phyloP scores from a whole-genome alignment of 2,888 invertebrate species.

The Lottia scabra region DNA sequence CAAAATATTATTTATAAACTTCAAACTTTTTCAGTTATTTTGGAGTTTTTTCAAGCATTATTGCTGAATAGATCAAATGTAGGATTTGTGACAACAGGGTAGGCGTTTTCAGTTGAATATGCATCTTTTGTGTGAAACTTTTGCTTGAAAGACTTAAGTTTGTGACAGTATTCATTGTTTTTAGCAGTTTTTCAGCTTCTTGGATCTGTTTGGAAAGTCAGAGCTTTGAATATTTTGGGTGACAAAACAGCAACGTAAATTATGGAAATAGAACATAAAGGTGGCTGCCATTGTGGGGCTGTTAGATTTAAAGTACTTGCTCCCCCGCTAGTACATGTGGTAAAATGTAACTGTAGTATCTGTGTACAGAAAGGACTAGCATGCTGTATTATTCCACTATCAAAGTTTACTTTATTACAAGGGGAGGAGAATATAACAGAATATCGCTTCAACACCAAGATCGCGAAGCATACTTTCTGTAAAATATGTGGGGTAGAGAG shows the following conservation, averaged over 20 bases:
- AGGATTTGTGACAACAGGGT: no score
- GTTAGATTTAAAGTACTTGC: slow-evolving; percentile 69
- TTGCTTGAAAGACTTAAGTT: no score
- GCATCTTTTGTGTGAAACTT: no score
- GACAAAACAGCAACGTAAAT: background rate
- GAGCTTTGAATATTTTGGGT: no score
- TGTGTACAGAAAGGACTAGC: slow-evolving; percentile 72
- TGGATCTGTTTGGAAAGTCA: no score
- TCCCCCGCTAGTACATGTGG: slow-evolving; percentile 62
- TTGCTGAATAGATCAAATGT: no score
- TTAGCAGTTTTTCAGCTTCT: no score
- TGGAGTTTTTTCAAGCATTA: no score
- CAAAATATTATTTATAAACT: no score
- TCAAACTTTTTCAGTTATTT: no score
- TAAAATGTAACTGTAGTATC: slow-evolving; percentile 71
- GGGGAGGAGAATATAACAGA: slow-evolving; percentile 69
- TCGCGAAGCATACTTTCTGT: slow-evolving; percentile 71
- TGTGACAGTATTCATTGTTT: no score
- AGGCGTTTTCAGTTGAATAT: no score
- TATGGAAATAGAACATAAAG: slow-evolving; percentile 50
- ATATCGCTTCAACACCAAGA: slow-evolving; percentile 70
- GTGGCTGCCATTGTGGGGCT: slow-evolving; percentile 71
- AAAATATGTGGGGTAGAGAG: slow-evolving; percentile 72
- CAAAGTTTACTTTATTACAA: slow-evolving; percentile 66
- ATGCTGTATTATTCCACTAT: slow-evolving; percentile 71